Percentiles rank a stretch among this genome's conserved stretches.
phyloP scores from a whole-genome alignment of 1,140 invertebrate genomes.

The Sinella curviseta region DNA sequence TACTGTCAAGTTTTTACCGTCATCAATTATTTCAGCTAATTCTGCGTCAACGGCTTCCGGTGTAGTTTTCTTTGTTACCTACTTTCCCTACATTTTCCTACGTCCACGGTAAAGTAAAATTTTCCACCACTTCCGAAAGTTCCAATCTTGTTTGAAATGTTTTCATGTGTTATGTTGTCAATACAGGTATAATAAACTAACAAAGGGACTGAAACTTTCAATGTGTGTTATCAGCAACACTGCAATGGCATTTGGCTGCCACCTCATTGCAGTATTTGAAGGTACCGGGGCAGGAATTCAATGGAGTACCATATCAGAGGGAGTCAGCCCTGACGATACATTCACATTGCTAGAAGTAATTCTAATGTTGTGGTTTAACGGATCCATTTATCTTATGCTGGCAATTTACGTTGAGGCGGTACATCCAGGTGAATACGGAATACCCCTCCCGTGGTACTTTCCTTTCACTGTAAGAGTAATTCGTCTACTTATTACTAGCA shows the following conservation, averaged over 20 bases:
- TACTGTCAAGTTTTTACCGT: background rate
- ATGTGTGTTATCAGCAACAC: background rate
- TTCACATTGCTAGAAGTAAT: conserved; percentile 67
- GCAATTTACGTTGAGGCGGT: conserved; percentile 62
- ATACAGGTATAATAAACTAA: conserved; percentile 58
- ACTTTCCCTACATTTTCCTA: conserved; percentile 1
- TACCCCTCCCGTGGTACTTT: conserved; percentile 58
- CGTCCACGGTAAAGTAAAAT: background rate
- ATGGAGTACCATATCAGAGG: conserved; percentile 69
- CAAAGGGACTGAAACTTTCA: background rate
- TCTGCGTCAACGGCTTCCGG: background rate
- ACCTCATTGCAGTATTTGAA: background rate
- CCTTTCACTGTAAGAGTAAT: conserved; percentile 52
- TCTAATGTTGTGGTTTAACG: conserved; percentile 66
- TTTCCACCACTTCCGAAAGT: background rate
- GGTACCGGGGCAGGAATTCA: conserved; percentile 63
- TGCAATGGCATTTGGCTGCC: background rate
- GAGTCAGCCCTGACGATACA: conserved; percentile 67
- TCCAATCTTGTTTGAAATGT: background rate
- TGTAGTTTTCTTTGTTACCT: background rate
- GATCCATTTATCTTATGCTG: conserved; percentile 65
- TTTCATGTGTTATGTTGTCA: conserved; percentile 55
- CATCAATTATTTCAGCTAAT: conserved; percentile 45
- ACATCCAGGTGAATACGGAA: conserved; percentile 49
- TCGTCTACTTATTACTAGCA: background rate